Base-by-base conservation (phyloP, 37 sponge, comb jelly and placozoan species). In the Chondrosia reniformis region DNA sequence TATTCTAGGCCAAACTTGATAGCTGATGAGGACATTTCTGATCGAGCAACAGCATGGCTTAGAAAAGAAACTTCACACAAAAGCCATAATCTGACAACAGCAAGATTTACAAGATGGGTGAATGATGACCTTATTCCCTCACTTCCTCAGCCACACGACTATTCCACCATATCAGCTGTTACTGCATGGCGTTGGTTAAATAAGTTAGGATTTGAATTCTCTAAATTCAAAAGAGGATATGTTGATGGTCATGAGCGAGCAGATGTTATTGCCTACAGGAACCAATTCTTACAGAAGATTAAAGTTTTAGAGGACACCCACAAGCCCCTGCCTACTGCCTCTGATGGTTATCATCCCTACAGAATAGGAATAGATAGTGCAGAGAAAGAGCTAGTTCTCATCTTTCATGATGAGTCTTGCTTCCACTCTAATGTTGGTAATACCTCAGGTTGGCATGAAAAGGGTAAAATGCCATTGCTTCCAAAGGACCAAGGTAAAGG, bases 361-460 rank as follows among this genome's bases (percentile, higher is more conserved):
- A 44, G 4, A 0, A 38, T 38, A 1, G 72, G 72, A 1, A 40
- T 43, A 1, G 0, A 2, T 1, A 17, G 22, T 40, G 72, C 72
- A 38, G 43, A 1, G 22, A 34, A 6, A 2, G 4, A 69, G 17
- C 22, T 79, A 27, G 80, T 79, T 28, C 46, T 79, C 9, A 82
- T 75, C 34, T 82, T 31, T 57, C 75, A 82, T 75, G 83, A 82
- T 61, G 83, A 82, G 31, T 33, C 61, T 5, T 22, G 46, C 0
- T 82, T 61, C 32, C 76, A 75, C 32, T 55, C 83, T 17, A 73
- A 82, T 75, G 83, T 75, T 55, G 83, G 46, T 17, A 54, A 43
- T 34, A 8, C 25, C 4, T 58, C 49, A 36, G 36, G 31, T 31
- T 82, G 83, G 73, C 42, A 37, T 22, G 83, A 81, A 1, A 81